Evolutionary conservation across 2,113 vertebrate genomes (phyloP).

Genomic region (Dermatemys mawii): DNA sequence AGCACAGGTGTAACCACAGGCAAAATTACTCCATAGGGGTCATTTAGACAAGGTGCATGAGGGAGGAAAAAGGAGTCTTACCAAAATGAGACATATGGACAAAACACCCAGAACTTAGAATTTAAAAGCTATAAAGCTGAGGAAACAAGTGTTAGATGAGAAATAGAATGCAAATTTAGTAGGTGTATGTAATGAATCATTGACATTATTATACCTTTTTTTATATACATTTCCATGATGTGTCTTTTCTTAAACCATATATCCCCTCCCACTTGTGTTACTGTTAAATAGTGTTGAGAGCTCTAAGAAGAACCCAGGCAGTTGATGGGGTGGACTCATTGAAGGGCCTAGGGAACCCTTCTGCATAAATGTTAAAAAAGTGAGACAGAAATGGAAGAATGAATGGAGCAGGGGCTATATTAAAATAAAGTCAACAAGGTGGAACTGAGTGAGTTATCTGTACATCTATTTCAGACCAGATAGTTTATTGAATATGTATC

Average conservation of each 20-base stretch:
- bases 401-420: not conserved
- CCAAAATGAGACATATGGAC: too few relatives aligned
- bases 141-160: not conserved
- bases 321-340: not conserved
- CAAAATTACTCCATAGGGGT: not conserved
- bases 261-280: not conserved
- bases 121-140: too few relatives aligned
- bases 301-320: accelerated
- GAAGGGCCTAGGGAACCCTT: too few relatives aligned
- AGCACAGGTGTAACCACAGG: not conserved
- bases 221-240: not conserved
- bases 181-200: too few relatives aligned
- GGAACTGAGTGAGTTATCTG: not conserved
- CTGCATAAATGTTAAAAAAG: not conserved
- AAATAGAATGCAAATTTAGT: not conserved
- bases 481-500: not conserved
- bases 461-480: not conserved
- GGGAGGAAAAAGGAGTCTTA: not conserved
- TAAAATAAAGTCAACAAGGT: not conserved
- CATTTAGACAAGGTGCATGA: not conserved
- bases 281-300: not conserved
- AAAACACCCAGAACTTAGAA: too few relatives aligned
- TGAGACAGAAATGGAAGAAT: not conserved
- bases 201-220: not conserved
- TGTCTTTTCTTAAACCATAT: not conserved